Base-by-base conservation (phyloP, 2,888 invertebrate species). In the Drosophila mulleri region DNA sequence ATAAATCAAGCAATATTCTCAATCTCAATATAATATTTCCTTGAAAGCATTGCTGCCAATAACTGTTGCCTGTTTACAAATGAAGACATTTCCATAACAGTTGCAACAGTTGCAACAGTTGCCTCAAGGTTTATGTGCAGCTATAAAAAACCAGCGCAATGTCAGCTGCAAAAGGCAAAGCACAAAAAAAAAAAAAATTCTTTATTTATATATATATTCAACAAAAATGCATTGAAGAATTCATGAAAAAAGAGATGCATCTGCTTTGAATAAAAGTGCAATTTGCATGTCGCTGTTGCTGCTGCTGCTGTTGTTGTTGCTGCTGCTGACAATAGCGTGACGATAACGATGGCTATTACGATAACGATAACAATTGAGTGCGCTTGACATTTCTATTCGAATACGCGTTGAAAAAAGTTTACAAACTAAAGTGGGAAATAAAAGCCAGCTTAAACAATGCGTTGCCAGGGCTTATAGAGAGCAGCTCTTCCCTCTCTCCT, bases 381-480 rank as follows among this genome's bases (percentile, higher is more conserved):
- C 44, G 70, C 62, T 81, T 81, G 78, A 78, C 78, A 81, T 77
- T 78, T 78, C 73, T 78, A 78, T 78, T 63, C 47, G 44, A 59
- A 39, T 37, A 12, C 45, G 44, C 56, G 61, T 35, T 59, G 7
- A 50, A 61, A 58, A 59, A 48, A 35, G 32, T 35, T 35, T 42
- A 42, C 41, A 70, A 77, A 74, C 37, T 47, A 29, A 42, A 39
- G 53, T 54, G 44, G 18, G 20, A 57, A 65, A 53, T 48, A 54
- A 58, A 77, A 60, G 50, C 59, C 45, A 58, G 60, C 63, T 42
- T 23, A 68, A 63, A 70, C 72, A 71, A 62, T 67, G 67, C 45
- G 45, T 52, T 52, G 52, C 37, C 50, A 26, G 32, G 16, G n/a
- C 16, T 6, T 53, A 53, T n/a, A 48, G 48, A 41, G 56, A 29